A percentile compares a stretch with the other conserved stretches of the same genome.
phyloP scores from a whole-genome alignment of 2,888 invertebrate species.

The Bugula neritina region DNA sequence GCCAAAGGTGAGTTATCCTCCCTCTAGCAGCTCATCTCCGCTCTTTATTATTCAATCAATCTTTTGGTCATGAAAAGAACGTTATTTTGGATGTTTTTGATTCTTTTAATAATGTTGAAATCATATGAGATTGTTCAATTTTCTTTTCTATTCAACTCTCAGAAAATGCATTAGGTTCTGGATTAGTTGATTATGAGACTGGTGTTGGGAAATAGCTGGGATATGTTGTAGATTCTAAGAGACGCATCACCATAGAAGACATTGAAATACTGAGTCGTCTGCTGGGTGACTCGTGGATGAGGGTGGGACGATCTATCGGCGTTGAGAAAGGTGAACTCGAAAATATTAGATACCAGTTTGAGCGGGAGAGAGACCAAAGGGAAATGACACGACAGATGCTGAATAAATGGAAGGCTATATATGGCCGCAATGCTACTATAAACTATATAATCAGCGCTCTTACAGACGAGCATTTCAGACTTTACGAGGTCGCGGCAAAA shows the following conservation, averaged over 20 bases:
- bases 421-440: conserved; percentile 15
- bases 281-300: conserved; percentile 3
- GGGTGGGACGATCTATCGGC: not conserved
- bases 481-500: not conserved
- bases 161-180: too few species aligned
- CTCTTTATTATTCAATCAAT: too few species aligned
- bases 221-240: not conserved
- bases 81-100: too few species aligned
- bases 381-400: conserved; percentile 13
- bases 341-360: not conserved
- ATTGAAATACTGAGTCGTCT: not conserved
- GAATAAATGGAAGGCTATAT: not conserved
- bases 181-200: too few species aligned
- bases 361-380: not conserved
- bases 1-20: not conserved
- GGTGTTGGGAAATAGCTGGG: not conserved
- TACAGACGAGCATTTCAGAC: not conserved
- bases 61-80: too few species aligned
- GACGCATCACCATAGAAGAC: not conserved
- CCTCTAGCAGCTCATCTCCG: too few species aligned
- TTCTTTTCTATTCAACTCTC: too few species aligned
- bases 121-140: too few species aligned
- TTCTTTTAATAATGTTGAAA: too few species aligned
- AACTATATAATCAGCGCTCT: conserved; percentile 23
- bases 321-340: conserved; percentile 5